These are phyloP conservation scores for Pararge aegeria DNA, from an alignment of 1,140 invertebrate species.

Conservation along the genomic window DNA sequence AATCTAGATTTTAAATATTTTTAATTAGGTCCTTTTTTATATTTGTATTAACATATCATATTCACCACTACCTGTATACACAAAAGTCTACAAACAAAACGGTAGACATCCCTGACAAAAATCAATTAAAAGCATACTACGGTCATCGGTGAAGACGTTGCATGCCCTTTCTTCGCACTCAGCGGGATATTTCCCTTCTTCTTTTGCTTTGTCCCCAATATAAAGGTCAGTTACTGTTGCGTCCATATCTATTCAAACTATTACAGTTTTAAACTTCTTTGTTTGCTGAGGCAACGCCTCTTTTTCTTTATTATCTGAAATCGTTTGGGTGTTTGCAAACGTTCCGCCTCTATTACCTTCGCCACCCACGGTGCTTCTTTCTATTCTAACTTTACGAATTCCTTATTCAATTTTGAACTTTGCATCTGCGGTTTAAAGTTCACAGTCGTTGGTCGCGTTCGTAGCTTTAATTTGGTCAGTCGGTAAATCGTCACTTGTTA, in stretches of 20 bases:
- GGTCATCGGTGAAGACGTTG: constrained; percentile 61
- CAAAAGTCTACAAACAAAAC: constrained; percentile 1
- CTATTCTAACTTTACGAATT: constrained; percentile 22
- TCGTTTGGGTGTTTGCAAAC: constrained; percentile 66
- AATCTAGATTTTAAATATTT: too few species aligned
- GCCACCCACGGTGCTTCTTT: constrained; percentile 55
- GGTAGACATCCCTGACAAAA: constrained; percentile 16
- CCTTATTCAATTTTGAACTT: constrained; percentile 19
- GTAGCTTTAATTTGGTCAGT: constrained; percentile 38
- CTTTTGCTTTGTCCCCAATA: constrained; percentile 42
- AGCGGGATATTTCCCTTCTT: constrained; percentile 59
- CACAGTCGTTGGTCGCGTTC: constrained; percentile 25
- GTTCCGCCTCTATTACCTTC: constrained; percentile 49
- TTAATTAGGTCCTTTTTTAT: too few species aligned
- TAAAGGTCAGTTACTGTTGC: constrained; percentile 63
- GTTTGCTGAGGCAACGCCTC: constrained; percentile 52
- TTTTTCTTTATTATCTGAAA: constrained; percentile 50
- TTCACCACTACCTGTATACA: neutral
- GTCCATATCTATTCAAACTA: constrained; percentile 48
- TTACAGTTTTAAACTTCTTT: constrained; percentile 47
- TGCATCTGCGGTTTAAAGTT: constrained; percentile 34
- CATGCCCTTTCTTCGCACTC: constrained; percentile 40
- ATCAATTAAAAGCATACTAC: constrained; percentile 19
- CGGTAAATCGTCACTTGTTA: constrained; percentile 56
- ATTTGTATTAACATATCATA: too few species aligned